A percentile compares a stretch with the other conserved stretches of the same genome.
Conservation (phyloP, 2,113 vertebrate genomes). For the Eolophus roseicapilla region DNA sequence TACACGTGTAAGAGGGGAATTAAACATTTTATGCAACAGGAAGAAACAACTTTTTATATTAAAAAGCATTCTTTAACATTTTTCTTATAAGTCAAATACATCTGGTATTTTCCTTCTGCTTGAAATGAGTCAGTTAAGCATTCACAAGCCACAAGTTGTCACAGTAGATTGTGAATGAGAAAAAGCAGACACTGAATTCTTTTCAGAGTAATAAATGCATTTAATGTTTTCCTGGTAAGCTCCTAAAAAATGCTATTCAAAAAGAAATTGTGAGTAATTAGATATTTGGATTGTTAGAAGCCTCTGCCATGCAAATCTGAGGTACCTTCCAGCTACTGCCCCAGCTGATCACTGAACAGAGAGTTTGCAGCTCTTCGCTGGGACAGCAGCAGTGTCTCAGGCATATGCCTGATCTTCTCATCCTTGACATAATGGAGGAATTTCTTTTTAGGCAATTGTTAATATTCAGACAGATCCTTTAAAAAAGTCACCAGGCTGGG, state of each 20-base stretch:
- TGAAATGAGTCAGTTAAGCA: slow-evolving; percentile 37
- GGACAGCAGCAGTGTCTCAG: not conserved
- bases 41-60: slow-evolving; percentile 13
- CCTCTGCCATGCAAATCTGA: not conserved
- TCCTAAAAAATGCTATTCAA: not conserved
- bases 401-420: not conserved
- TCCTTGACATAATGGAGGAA: not conserved
- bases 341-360: not conserved
- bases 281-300: not conserved
- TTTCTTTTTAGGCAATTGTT: not conserved
- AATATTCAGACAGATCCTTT: not conserved
- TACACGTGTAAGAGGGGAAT: not conserved
- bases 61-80: not conserved
- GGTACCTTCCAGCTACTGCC: not conserved
- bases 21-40: not conserved
- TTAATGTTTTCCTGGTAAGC: not conserved
- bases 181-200: not conserved
- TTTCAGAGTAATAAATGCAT: not conserved
- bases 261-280: not conserved
- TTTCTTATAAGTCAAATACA: not conserved
- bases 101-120: not conserved
- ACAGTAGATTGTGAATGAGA: not conserved
- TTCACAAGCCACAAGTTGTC: not conserved
- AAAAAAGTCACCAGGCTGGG: not conserved
- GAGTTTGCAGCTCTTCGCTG: not conserved